Percentiles rank a stretch among this genome's conserved stretches.
phyloP scores from a whole-genome alignment of 2,113 vertebrate species.

The Phocoena phocoena region DNA sequence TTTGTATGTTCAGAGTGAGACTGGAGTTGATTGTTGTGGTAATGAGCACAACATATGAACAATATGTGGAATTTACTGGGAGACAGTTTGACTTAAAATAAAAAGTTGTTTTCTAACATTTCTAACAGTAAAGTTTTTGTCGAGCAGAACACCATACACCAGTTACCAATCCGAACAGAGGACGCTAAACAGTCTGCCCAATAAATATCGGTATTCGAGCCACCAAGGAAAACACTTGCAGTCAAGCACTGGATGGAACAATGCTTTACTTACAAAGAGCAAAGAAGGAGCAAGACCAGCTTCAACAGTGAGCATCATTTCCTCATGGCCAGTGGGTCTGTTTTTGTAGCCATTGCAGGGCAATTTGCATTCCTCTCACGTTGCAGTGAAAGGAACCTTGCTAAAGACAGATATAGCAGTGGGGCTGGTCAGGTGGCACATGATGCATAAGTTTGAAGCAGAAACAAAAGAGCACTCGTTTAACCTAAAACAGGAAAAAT shows the following conservation, averaged over 20 bases:
- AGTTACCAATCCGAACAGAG: background rate
- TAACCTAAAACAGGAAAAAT: background rate
- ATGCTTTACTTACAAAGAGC: background rate
- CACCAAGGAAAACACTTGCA: background rate
- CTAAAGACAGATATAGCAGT: background rate
- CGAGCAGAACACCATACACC: background rate
- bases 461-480: background rate
- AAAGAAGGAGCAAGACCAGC: background rate
- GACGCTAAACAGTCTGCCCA: background rate
- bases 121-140: background rate
- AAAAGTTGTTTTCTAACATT: background rate
- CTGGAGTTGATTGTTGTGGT: background rate
- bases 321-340: background rate
- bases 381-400: background rate
- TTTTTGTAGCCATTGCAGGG: no score
- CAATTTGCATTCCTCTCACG: background rate
- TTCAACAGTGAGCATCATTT: background rate
- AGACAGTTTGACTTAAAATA: background rate
- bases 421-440: background rate
- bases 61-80: background rate
- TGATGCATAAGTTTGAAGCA: background rate
- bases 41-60: background rate
- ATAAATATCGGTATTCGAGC: background rate
- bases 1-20: background rate
- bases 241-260: background rate